Evolutionary conservation across 2,113 vertebrate genomes (phyloP).

Genomic region (Thalassarche chlororhynchos): DNA sequence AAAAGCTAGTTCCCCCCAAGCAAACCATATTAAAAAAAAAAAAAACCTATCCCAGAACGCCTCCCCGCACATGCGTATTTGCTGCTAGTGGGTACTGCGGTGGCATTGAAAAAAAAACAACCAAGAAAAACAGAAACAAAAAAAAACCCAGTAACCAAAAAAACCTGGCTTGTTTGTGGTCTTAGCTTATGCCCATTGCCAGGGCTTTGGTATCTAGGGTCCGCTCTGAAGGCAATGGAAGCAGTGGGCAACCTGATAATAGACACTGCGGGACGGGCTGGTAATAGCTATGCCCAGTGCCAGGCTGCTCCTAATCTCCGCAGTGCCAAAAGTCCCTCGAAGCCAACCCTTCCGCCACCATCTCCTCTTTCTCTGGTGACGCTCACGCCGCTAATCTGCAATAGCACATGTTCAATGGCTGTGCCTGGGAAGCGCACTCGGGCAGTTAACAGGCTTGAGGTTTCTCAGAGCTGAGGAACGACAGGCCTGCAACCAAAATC

Average conservation of each 20-base stretch:
- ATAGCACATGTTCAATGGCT: not conserved
- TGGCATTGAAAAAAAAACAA: not conserved
- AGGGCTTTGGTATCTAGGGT: not conserved
- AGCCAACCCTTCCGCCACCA: not conserved
- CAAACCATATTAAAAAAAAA: not conserved
- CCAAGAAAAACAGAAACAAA: not conserved
- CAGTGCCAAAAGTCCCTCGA: not conserved
- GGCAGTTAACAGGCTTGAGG: not conserved
- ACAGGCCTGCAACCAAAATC: not conserved
- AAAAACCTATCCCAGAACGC: not conserved
- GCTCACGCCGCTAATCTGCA: slow-evolving; percentile 1
- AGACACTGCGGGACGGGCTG: not conserved
- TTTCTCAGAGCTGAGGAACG: not conserved
- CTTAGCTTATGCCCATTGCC: not conserved
- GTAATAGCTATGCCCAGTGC: not conserved
- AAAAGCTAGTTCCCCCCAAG: not conserved
- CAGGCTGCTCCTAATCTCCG: not conserved
- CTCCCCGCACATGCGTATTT: rapidly evolving
- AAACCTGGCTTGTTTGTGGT: not conserved
- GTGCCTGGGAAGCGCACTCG: not conserved
- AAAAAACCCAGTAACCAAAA: rapidly evolving
- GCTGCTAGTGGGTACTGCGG: not conserved
- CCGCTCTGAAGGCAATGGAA: not conserved
- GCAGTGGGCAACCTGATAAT: not conserved
- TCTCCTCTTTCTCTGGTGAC: not conserved